Base-by-base conservation (phyloP, 2,797 vertebrate genomes). In the Notolepis coatsorum region DNA sequence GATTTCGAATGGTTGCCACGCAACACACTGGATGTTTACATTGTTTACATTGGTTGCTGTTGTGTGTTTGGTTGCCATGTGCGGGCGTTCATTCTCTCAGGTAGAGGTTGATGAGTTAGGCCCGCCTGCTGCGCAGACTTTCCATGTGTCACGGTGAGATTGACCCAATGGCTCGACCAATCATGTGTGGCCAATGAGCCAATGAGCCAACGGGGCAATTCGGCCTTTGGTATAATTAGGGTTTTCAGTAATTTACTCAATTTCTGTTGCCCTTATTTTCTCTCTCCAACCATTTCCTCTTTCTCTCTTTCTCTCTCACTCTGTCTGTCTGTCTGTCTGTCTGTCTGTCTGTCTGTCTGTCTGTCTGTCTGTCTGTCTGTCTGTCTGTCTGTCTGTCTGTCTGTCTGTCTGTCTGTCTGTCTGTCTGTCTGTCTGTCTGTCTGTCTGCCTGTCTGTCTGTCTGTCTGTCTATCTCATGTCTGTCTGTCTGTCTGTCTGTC, bases 31-130 rank as follows among this genome's bases (percentile, higher is more conserved):
- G 33, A 37, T 37, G 33, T 37, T 37, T n/a, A n/a, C n/a, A n/a
- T n/a, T n/a, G 33, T 37, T 37, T 37, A 37, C 33, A 12, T 37
- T 37, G 33, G 12, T 37, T 37, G 33, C 33, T 37, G 10, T 13
- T n/a, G 12, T 10, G n/a, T 37, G 10, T 37, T 37, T n/a, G 33
- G 33, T 37, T n/a, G 33, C 3, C 33, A 37, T 37, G 33, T 37
- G 65, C 73, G 15, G 5, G 45, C 21, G 2, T 13, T 42, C 20
- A 20, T n/a, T 37, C 65, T 30, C 18, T 41, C 15, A 3, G 5
- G 17, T 33, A 47, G n/a, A n/a, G n/a, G n/a, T 30, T 31, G 30
- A 2, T 38, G 18, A 30, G 35, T 51, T n/a, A n/a, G n/a, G n/a
- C n/a, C n/a, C n/a, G n/a, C n/a, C n/a, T n/a, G n/a, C n/a, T n/a